Evolutionary conservation across 2,888 invertebrate species (phyloP), one percentile per base, ranked within the genome.

Genomic region (Ceriagrion tenellum): DNA sequence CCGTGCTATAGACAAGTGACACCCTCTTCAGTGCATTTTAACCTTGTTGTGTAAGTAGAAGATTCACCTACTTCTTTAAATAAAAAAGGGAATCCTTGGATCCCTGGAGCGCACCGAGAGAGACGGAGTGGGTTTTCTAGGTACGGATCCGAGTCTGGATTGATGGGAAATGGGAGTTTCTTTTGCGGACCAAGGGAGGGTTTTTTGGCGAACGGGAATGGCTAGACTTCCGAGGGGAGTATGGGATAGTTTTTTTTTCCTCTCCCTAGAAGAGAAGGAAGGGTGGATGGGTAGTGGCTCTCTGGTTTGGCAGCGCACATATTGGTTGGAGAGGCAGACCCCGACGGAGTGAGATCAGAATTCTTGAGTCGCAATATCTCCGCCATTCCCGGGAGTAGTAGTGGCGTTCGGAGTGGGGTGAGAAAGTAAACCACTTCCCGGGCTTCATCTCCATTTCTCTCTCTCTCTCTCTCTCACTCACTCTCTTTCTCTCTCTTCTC

Each of bases 291-390:
- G 59, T 20, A 8, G 69, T 69, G 69, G 23, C 13, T 30, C 81
- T 35, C 4, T 35, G 26, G 30, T 13, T 13, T 16, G 81, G 81
- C 30, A 13, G 81, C 81, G 81, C 81, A 35, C 81, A 81, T 81
- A 81, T 81, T 81, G 81, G 81, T 81, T 81, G 8, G 30, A 81
- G 81, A 81, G 81, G 81, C 35, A 13, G 81, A 30, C 6, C 47
- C 35, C 81, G 30, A 81, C 12, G 81, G 81, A 81, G 81, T 13
- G 81, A 81, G 81, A 81, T 81, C 81, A 81, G 81, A 81, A 81
- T 35, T 81, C 30, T 81, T 35, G 81, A 81, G 35, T 81, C 81
- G 81, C 81, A 81, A 81, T 81, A 81, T 81, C 81, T 81, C 30
- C 81, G 35, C 81, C 81, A 81, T 81, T 81, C 81, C 81, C 13